Evolutionary conservation across 2,888 invertebrate species (phyloP), one percentile per base, ranked within the genome.

Genomic region (Actias luna): DNA sequence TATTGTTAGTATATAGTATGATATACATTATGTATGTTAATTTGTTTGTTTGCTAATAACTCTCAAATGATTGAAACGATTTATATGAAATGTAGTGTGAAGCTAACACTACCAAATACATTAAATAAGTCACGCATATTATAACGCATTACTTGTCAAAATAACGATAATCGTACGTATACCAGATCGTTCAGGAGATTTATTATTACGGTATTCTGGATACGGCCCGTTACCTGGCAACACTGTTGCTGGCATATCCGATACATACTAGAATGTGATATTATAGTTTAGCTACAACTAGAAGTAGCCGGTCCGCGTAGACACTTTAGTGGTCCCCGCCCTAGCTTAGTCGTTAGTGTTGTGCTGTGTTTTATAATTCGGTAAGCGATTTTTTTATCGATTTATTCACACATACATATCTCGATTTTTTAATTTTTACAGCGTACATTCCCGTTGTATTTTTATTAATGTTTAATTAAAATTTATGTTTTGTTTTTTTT

Each of bases 271-370:
- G 31, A 59, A 55, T 55, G 63, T 59, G 50, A 59, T 59, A 55
- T 63, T 63, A 72, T 67, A 73, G 67, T 69, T 71, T 67, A 64
- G 70, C 70, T 70, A 73, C 71, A 69, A 68, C 65, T 65, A 69
- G 68, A 63, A 65, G 69, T 67, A 60, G 67, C 64, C 66, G 69
- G 63, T 65, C 66, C 67, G 69, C 42, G 65, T 60, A 65, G 68
- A 67, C 70, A 67, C 64, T 50, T 61, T 62, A 5, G 31, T 52
- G 31, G 59, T 50, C 64, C 60, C 59, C 61, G 55, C 60, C 59
- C 65, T 68, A 65, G 57, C 63, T 67, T 64, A 64, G 60, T 67
- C 68, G 66, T 68, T 63, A 63, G 64, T 70, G 64, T 59, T 60
- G 64, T 66, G 67, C 62, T 33, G 50, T 65, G 61, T 36, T 61